Evolutionary conservation across 2,797 vertebrate species (phyloP), one percentile per base, ranked within the genome.

Genomic region (Eupleurogrammus muticus): DNA sequence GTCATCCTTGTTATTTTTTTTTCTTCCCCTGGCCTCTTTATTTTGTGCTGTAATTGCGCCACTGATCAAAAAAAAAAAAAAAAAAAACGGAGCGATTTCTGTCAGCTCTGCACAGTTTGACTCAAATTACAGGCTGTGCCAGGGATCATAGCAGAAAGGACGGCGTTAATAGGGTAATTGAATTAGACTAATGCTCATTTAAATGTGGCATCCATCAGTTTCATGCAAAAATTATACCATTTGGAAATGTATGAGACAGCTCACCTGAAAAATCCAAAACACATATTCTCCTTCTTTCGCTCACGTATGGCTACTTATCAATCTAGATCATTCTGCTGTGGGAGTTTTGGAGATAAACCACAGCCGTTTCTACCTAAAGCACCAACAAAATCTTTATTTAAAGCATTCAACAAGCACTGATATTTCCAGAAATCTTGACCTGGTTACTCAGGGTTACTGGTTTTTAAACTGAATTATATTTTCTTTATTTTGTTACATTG

Each of bases 31-130:
- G n/a, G 24, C 4, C 28, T 61, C 42, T 70, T 70, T 61, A 71
- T 60, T 66, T 28, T 56, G 35, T 20, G 17, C 46, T 83, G 28
- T 69, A 75, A 83, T 77, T 80, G 67, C 64, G 48, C 46, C 9
- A 1, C 66, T 52, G 38, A 71, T 80, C 66, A 67, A 77, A 75
- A 75, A 70, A 50, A n/a, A n/a, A n/a, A n/a, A n/a, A n/a, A n/a
- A n/a, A n/a, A n/a, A n/a, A n/a, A n/a, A n/a, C n/a, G n/a, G 1
- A 40, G 59, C 34, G 35, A 60, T 73, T 76, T 83, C 61, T 70
- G 50, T 58, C 46, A 5, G 51, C 11, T 1, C 47, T 5, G 54
- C 48, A 50, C 50, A 52, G 52, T 58, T 61, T 64, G 72, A 80
- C 50, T 75, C 10, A 73, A 77, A 82, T 64, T 69, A 63, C 53